These are phyloP conservation scores for Calameuta filiformis DNA, from an alignment of 2,888 invertebrate genomes.

Conservation along the genomic window DNA sequence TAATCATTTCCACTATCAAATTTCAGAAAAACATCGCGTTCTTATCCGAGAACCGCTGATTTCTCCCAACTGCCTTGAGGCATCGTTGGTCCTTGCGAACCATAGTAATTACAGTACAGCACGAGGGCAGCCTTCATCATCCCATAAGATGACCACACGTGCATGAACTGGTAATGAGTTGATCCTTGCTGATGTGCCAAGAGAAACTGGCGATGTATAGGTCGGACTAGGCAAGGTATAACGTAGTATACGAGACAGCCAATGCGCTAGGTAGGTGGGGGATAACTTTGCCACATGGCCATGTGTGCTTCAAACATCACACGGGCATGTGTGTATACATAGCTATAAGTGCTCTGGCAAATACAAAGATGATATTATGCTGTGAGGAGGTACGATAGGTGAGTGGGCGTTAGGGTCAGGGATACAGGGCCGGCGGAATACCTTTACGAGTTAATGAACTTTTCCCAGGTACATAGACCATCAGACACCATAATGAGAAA, in stretches of 20 bases:
- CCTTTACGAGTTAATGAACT: background rate
- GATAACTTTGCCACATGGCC: background rate
- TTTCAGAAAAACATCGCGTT: background rate
- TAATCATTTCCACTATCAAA: background rate
- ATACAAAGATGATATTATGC: background rate
- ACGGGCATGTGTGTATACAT: background rate
- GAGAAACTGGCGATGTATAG: background rate
- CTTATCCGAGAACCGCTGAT: background rate
- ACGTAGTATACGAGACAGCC: background rate
- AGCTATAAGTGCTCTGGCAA: background rate
- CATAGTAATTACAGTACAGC: background rate
- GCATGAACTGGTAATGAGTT: background rate
- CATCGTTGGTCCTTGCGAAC: background rate
- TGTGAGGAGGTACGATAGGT: background rate
- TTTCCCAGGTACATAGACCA: too few relatives aligned
- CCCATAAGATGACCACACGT: background rate
- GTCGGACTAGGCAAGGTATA: background rate
- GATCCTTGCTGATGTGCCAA: background rate
- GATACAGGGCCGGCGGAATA: constrained; percentile 40
- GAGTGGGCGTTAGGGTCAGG: constrained; percentile 45
- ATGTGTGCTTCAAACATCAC: background rate
- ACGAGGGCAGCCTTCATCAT: background rate
- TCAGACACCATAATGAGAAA: background rate
- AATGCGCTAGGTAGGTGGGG: background rate
- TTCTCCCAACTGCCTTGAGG: background rate